These are phyloP conservation scores for Acipenser transmontanus DNA, from an alignment of 2,797 vertebrate genomes.

Conservation along the genomic window DNA sequence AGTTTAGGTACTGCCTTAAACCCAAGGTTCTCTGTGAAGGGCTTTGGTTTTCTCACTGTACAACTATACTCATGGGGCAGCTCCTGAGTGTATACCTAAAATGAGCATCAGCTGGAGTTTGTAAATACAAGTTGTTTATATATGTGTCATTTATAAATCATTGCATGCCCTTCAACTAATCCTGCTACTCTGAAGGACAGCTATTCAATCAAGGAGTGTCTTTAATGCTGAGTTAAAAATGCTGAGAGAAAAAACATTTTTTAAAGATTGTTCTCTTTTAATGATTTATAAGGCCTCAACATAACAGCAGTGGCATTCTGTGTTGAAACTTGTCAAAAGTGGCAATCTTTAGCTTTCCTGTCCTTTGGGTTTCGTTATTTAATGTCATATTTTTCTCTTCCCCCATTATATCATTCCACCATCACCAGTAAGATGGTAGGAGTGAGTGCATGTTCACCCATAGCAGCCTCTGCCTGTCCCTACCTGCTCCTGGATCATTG, in stretches of 20 bases:
- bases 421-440: no score
- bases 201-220: slow-evolving; percentile 51
- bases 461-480: no score
- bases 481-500: no score
- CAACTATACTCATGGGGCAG: slow-evolving; percentile 29
- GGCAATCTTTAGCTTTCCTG: no score
- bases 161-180: slow-evolving; percentile 59
- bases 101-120: slow-evolving; percentile 49
- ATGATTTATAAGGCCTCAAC: slow-evolving; percentile 59
- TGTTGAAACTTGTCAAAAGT: no score
- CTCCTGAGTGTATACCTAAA: slow-evolving; percentile 32
- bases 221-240: slow-evolving; percentile 40
- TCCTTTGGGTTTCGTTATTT: no score
- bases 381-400: no score
- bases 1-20: slow-evolving; percentile 17
- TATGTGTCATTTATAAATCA: slow-evolving; percentile 49
- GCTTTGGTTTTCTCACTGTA: slow-evolving; percentile 43
- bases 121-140: slow-evolving; percentile 59
- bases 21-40: slow-evolving; percentile 47
- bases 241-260: slow-evolving; percentile 24
- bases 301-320: slow-evolving; percentile 41
- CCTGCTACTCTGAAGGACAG: slow-evolving; percentile 42
- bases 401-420: no score
- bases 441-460: no score
- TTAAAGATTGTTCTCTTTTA: slow-evolving; percentile 21